These are phyloP conservation scores for Stichodactyla mertensii DNA, from an alignment of 64 coral and sea anemone genomes.

Conservation along the genomic window DNA sequence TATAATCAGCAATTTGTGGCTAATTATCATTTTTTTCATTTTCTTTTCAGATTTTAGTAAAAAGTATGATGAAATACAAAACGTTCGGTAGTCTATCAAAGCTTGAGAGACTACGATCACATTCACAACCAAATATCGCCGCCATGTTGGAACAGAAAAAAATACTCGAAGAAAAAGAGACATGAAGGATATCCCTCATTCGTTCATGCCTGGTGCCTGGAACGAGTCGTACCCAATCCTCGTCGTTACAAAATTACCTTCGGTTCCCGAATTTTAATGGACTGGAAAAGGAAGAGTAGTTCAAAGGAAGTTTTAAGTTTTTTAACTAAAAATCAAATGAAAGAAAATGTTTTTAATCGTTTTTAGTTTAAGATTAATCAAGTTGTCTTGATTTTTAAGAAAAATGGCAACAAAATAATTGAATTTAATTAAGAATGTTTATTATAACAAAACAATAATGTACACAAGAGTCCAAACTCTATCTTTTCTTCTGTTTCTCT, in stretches of 20 bases:
- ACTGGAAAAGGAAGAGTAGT: background rate
- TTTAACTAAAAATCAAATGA: background rate
- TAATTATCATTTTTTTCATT: conserved; percentile 12
- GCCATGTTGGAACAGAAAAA: conserved; percentile 20
- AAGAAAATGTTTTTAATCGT: background rate
- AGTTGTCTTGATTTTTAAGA: background rate
- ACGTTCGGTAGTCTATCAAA: conserved; percentile 92
- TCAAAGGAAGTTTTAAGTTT: too few species aligned
- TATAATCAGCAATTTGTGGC: background rate
- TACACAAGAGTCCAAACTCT: background rate
- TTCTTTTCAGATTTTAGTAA: conserved; percentile 82
- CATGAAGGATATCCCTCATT: background rate
- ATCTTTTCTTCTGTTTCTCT: background rate
- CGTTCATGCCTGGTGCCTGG: background rate
- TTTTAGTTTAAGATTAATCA: background rate
- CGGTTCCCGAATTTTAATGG: background rate
- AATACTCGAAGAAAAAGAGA: conserved; percentile 9
- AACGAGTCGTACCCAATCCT: background rate
- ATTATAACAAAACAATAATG: background rate
- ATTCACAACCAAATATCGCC: conserved; percentile 71
- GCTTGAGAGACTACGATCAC: conserved; percentile 78
- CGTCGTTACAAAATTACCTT: background rate
- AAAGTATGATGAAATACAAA: conserved; percentile 94
- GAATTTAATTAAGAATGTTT: background rate
- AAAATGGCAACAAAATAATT: background rate